Conservation (phyloP, 2,888 invertebrate species). For the Agrilus mali region DNA sequence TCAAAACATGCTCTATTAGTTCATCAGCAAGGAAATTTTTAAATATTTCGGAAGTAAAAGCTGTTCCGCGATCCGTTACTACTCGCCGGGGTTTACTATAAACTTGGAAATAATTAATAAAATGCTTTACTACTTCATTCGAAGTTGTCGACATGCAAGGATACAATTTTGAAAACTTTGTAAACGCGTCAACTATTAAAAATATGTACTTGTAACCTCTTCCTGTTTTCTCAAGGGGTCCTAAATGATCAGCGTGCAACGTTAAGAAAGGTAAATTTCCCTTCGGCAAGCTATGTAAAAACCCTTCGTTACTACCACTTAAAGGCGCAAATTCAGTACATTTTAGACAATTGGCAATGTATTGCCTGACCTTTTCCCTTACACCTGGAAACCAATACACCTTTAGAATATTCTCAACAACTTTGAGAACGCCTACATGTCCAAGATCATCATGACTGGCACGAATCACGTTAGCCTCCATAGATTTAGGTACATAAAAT, state of each 20-base stretch:
- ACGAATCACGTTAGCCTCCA: constrained; percentile 17
- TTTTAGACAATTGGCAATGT: constrained; percentile 1
- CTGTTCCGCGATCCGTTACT: constrained; percentile 21
- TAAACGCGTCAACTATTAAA: too few relatives aligned
- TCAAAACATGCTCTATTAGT: constrained; percentile 15
- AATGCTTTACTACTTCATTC: background rate
- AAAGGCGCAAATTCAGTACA: background rate
- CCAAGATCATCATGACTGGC: constrained; percentile 18
- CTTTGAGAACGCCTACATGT: constrained; percentile 16
- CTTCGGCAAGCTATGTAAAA: constrained; percentile 3
- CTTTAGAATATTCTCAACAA: background rate
- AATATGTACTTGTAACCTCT: too few relatives aligned
- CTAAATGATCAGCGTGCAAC: too few relatives aligned
- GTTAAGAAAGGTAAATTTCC: background rate
- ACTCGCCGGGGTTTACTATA: too few relatives aligned
- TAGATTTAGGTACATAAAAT: constrained; percentile 15
- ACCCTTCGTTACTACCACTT: constrained; percentile 2
- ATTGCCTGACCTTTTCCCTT: background rate
- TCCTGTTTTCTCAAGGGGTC: too few relatives aligned
- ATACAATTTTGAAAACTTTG: too few relatives aligned
- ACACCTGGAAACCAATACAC: constrained; percentile 4
- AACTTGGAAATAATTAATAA: constrained; percentile 2
- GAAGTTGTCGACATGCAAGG: too few relatives aligned
- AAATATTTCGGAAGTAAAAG: constrained; percentile 19
- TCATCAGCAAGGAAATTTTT: constrained; percentile 12